Conservation (phyloP, 2,113 vertebrate genomes). For the Psophia crepitans region DNA sequence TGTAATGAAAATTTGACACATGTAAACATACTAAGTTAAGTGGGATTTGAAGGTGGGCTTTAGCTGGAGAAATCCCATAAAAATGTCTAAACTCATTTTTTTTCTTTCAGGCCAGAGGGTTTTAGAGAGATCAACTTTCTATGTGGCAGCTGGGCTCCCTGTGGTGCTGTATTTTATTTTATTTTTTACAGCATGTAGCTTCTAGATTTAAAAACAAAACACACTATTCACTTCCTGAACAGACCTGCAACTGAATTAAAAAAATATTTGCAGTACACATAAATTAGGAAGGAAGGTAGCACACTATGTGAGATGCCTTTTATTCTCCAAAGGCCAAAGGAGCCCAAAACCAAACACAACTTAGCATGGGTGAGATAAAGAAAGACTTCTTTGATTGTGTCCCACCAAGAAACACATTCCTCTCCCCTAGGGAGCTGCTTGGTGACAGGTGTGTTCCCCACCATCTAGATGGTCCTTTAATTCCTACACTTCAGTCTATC, state of each 20-base stretch:
- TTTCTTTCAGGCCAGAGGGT: constrained; percentile 11
- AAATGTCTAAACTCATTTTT: constrained; percentile 35
- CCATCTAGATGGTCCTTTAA: neutral
- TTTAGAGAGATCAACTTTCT: constrained; percentile 52
- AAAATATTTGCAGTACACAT: neutral
- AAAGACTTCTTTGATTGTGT: neutral
- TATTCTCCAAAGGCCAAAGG: neutral
- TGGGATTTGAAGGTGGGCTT: constrained; percentile 20
- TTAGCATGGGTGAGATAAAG: neutral
- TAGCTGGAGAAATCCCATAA: constrained; percentile 38
- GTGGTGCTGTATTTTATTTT: constrained; percentile 48
- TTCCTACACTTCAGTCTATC: neutral
- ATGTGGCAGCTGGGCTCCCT: constrained; percentile 40
- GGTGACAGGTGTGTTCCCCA: neutral
- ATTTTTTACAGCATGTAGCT: constrained; percentile 45
- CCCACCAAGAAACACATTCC: neutral
- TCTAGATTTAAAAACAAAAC: constrained; percentile 52
- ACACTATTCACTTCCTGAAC: constrained; percentile 26
- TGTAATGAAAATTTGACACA: constrained; percentile 40
- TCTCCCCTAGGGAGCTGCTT: neutral
- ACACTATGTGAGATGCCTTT: neutral
- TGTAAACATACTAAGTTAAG: constrained; percentile 26
- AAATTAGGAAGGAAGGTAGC: neutral
- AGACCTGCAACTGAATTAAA: constrained; percentile 32
- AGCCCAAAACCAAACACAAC: neutral